Evolutionary conservation across 30 jellyfish, hydroid and myxozoan species (phyloP), one percentile per base, ranked within the genome.

Genomic region (Rhopilema esculentum): DNA sequence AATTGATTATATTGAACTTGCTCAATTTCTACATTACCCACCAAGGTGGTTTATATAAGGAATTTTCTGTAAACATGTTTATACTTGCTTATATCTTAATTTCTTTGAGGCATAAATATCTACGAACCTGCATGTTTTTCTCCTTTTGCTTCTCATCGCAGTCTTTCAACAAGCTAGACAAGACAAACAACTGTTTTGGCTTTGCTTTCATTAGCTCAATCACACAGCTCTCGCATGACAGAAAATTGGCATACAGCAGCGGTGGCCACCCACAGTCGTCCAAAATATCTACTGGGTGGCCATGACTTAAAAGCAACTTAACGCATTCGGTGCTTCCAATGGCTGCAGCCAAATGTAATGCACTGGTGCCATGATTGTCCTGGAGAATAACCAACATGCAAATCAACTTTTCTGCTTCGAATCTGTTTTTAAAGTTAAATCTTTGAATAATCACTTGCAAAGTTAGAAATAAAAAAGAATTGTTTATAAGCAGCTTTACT

Each of bases 221-320:
- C 12, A 93, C 98, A 88, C 91, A 87, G 64, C 88, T 72, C 83
- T 93, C 93, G 51, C 84, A 67, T 0, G 95, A 75, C 66, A 82
- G 94, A 51, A 93, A 93, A 80, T 93, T 93, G 23, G 98, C 98
- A 71, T 93, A 93, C 40, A 93, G 86, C 21, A 93, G 90, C 6
- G 98, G 98, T 21, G 97, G 98, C 98, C 98, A 93, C 15, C 98
- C 98, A 61, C 88, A 72, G 67, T 82, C 80, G 66, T 93, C 98
- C 28, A 87, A 66, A 57, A 97, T 71, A 32, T 93, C 92, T 15
- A 88, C 97, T 25, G 76, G 80, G 64, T 93, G 98, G 4, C 98
- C 98, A 83, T 51, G 69, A 0, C 27, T 79, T n/a, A 93, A 50
- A 15, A 93, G 71, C 66, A 81, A 16, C 71, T 93, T 66, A 7